Base-by-base conservation (phyloP, 2,888 invertebrate genomes). In the Notocelia uddmanniana region DNA sequence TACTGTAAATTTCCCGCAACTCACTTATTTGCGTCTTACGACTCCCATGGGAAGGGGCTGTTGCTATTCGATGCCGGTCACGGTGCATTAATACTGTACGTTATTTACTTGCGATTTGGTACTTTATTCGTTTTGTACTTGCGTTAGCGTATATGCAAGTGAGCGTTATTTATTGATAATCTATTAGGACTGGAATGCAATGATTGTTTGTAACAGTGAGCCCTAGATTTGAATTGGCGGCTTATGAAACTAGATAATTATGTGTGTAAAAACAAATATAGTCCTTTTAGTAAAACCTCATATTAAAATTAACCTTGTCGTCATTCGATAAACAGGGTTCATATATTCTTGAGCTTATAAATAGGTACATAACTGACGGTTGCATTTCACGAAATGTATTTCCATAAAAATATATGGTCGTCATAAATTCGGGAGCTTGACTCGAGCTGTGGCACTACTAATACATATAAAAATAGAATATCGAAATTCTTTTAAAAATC, bases 371-470 rank as follows among this genome's bases (percentile, higher is more conserved):
- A 5, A 34, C 34, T 31, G 11, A 18, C 18, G 31, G 50, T 18
- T 57, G 34, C 18, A 31, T 57, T 57, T 31, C 57, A 18, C 31
- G n/a, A 57, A 57, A 34, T 34, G 18, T 31, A 34, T 34, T 34
- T 57, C 18, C 57, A 18, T 34, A 34, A 57, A 57, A 57, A 34
- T 11, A 57, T 57, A 57, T 57, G 18, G 18, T 31, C 18, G 34
- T 34, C 57, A 31, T 57, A 57, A 57, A 57, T 57, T 57, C 31
- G 31, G 34, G 57, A 57, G 34, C 8, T 45, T n/a, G 45, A n/a
- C 6, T 31, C 31, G 31, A 31, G 31, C 31, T 31, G 31, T 9
- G 31, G 31, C 31, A 31, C 31, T 6, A 31, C 31, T 6, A n/a
- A n/a, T n/a, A n/a, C n/a, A n/a, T n/a, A 6, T 31, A 31, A 31